A percentile compares a stretch with the other conserved stretches of the same genome.
Evolutionary conservation across 2,888 invertebrate species (phyloP).

Genomic region (Cerceris rybyensis): DNA sequence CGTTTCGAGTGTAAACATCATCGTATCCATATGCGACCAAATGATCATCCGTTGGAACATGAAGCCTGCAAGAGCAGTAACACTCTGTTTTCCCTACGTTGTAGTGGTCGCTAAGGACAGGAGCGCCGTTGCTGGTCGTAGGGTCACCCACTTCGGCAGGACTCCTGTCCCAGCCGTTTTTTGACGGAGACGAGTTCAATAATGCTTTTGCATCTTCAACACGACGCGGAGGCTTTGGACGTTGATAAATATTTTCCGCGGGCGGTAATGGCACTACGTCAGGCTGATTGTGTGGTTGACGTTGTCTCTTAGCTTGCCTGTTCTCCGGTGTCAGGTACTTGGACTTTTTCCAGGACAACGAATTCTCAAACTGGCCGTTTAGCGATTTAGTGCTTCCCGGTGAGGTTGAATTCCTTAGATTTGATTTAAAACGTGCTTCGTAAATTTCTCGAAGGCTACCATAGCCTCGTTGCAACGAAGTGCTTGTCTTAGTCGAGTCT

Average conservation of each 20-base stretch:
- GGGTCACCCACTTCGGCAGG: slow-evolving; percentile 78
- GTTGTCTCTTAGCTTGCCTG: slow-evolving; percentile 89
- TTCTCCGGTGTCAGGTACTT: slow-evolving; percentile 86
- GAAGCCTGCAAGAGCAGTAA: slow-evolving; percentile 18
- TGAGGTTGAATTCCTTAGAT: slow-evolving; percentile 55
- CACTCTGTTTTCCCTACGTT: slow-evolving; percentile 68
- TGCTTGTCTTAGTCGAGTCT: slow-evolving; percentile 63
- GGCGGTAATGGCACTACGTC: slow-evolving; percentile 87
- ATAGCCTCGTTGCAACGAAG: slow-evolving; percentile 83
- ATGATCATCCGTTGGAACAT: slow-evolving; percentile 10
- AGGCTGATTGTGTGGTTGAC: slow-evolving; percentile 85
- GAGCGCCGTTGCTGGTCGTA: slow-evolving; percentile 79
- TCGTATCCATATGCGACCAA: background rate
- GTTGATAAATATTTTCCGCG: slow-evolving; percentile 85
- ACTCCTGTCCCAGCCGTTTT: slow-evolving; percentile 88
- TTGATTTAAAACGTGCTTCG: slow-evolving; percentile 83
- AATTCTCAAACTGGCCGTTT: slow-evolving; percentile 62
- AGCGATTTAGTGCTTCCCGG: slow-evolving; percentile 55
- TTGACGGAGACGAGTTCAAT: slow-evolving; percentile 81
- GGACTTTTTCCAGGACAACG: slow-evolving; percentile 70
- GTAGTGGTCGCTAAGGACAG: slow-evolving; percentile 74
- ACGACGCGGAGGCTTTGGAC: slow-evolving; percentile 84
- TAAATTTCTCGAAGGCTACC: slow-evolving; percentile 89
- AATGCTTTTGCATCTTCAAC: slow-evolving; percentile 68
- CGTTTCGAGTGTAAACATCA: background rate